Conservation (phyloP, 2,797 vertebrate genomes). For the Pipistrellus pipistrellus region DNA sequence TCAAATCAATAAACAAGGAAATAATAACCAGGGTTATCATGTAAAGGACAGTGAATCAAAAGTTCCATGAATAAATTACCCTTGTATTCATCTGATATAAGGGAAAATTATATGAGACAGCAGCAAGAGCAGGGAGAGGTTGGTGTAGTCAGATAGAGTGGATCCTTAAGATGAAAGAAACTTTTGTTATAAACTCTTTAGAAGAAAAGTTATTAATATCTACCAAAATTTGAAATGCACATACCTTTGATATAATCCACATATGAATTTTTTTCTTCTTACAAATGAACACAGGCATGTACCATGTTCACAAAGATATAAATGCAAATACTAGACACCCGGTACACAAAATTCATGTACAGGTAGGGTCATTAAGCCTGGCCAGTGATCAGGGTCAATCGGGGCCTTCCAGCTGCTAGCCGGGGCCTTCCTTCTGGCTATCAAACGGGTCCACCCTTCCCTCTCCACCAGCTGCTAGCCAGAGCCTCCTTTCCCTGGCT, state of each 20-base stretch:
- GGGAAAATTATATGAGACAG: neutral
- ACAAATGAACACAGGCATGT: neutral
- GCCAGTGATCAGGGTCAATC: too few species aligned
- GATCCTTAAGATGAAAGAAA: neutral
- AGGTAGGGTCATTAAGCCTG: too few species aligned
- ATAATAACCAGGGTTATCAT: neutral
- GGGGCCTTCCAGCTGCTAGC: too few species aligned
- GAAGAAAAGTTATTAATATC: neutral
- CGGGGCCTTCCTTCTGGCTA: too few species aligned
- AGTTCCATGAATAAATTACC: neutral
- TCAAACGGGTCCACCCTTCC: too few species aligned
- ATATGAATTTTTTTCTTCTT: neutral
- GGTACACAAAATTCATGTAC: too few species aligned
- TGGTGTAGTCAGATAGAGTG: neutral
- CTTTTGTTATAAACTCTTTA: neutral
- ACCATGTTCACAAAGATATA: neutral
- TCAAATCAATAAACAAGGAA: neutral
- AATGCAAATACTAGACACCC: neutral
- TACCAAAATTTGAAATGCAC: neutral
- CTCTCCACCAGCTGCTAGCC: too few species aligned
- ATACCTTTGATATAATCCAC: neutral
- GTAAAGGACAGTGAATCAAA: neutral
- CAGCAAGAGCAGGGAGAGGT: neutral
- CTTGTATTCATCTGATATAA: too few species aligned
- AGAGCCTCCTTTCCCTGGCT: too few species aligned